Conservation (phyloP, 92 coral and sea anemone genomes). For the Diadumene lineata region DNA sequence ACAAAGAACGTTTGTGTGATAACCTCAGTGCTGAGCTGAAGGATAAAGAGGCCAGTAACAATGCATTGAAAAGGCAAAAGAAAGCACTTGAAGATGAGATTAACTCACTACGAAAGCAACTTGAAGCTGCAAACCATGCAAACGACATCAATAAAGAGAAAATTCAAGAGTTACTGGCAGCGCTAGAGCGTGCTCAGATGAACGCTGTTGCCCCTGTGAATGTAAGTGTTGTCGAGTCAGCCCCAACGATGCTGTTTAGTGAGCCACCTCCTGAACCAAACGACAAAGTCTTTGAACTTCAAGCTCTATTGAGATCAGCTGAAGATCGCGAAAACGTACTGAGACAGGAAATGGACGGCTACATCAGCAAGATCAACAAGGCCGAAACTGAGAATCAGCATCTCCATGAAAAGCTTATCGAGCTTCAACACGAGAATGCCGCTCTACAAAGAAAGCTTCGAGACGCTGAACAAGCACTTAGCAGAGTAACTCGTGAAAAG, state of each 20-base stretch:
- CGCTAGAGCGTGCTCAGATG: constrained; percentile 54
- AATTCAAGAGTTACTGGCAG: constrained; percentile 65
- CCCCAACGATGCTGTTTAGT: constrained; percentile 46
- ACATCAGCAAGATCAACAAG: constrained; percentile 47
- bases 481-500: constrained; percentile 60
- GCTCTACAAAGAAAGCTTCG: constrained; percentile 66
- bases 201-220: constrained; percentile 39
- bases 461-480: constrained; percentile 59
- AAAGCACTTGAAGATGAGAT: constrained; percentile 54
- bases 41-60: constrained; percentile 53
- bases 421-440: constrained; percentile 53
- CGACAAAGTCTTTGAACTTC: constrained; percentile 64
- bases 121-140: constrained; percentile 66
- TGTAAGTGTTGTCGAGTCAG: constrained; percentile 60
- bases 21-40: constrained; percentile 57
- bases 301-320: constrained; percentile 65
- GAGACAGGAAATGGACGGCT: constrained; percentile 53
- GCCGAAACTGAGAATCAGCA: constrained; percentile 57
- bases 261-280: constrained; percentile 39
- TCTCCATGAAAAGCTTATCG: constrained; percentile 56
- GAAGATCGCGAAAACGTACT: constrained; percentile 69
- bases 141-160: constrained; percentile 63
- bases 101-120: constrained; percentile 56
- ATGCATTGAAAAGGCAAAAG: constrained; percentile 57
- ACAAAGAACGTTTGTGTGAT: constrained; percentile 69